Base-by-base conservation (phyloP, 1,140 invertebrate genomes). In the Heliconius eleuchia region DNA sequence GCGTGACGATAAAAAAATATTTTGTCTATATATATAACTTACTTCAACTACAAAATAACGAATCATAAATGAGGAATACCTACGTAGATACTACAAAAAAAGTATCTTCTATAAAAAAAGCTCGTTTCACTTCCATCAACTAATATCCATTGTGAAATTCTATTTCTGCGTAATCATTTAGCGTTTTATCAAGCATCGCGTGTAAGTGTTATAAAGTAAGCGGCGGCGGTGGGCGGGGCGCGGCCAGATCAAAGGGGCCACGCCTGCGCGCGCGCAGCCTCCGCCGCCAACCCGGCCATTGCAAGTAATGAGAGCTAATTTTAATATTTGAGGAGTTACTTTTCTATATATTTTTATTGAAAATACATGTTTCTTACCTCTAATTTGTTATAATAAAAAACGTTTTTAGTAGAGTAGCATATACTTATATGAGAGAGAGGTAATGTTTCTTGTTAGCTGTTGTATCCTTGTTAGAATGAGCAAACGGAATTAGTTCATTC, bases 181-280 rank as follows among this genome's bases (percentile, higher is more conserved):
- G 19, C 57, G 74, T 66, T 46, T 23, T 37, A 66, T 76, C 34
- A 66, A 76, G 34, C 30, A 66, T 76, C 27, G 74, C 74, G 74
- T 74, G 77, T 71, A 52, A 73, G 46, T 66, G 77, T 73, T 55
- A 76, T 52, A 71, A 76, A 75, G 57, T n/a, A 16, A 60, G 23
- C 9, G n/a, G 55, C 19, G 18, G 60, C 72, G 60, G 60, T 3
- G 77, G 83, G 84, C 83, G 84, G 78, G 84, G 74, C 82, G 83
- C 83, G 83, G 81, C 73, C 76, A 80, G 74, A 80, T 83, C 78
- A 82, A 83, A 80, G 73, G 39, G 55, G 76, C 80, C 75, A 76
- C 84, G 79, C 84, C 78, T 77, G 82, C 82, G 82, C 79, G 57
- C 74, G 79, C 82, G 79, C 82, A 71, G 77, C 46, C 71, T 71